Base-by-base conservation (phyloP, 2,797 vertebrate species). In the Psittacula derbiana region DNA sequence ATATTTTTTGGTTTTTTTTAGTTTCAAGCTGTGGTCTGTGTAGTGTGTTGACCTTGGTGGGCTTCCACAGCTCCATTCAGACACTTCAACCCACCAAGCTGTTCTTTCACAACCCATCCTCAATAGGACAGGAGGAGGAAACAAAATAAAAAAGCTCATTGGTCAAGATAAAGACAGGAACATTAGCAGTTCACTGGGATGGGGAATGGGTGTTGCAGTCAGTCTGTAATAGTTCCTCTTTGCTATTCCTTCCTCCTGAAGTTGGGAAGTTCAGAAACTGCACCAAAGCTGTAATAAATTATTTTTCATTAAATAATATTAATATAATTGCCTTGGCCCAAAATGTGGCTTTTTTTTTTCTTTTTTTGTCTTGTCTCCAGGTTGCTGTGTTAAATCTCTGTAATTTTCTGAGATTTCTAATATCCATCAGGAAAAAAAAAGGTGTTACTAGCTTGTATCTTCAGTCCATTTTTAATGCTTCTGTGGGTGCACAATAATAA, bases 151-250 rank as follows among this genome's bases (percentile, higher is more conserved):
- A 83, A 62, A 41, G 2, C 4, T 36, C 7, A 14, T 38, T 38
- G 44, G 4, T 67, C 18, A 65, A 74, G 33, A 66, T 20, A 53
- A 69, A 41, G 20, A 41, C 16, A 9, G 9, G 12, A 90, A 11
- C 1, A 11, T 52, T 4, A 66, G 12, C 4, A 1, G 12, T 57
- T 14, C 7, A 36, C 20, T 4, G 21, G 19, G 1, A 15, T 50
- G 3, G 23, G 14, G 10, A 40, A 36, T 41, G 2, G 4, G 31
- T 5, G 1, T 28, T 70, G 30, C 2, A 7, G 15, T 43, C 21
- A 57, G n/a, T 44, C 38, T 2, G 1, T 30, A 47, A 6, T 1
- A 23, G 6, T 9, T 73, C 6, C 9, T 65, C 14, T 69, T 71
- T 65, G 30, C 3, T 76, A 12, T 13, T n/a, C 73, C 12, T 4